Evolutionary conservation across 2,797 vertebrate species (phyloP), one percentile per base, ranked within the genome.

Genomic region (Hapalemur alaotrensis): DNA sequence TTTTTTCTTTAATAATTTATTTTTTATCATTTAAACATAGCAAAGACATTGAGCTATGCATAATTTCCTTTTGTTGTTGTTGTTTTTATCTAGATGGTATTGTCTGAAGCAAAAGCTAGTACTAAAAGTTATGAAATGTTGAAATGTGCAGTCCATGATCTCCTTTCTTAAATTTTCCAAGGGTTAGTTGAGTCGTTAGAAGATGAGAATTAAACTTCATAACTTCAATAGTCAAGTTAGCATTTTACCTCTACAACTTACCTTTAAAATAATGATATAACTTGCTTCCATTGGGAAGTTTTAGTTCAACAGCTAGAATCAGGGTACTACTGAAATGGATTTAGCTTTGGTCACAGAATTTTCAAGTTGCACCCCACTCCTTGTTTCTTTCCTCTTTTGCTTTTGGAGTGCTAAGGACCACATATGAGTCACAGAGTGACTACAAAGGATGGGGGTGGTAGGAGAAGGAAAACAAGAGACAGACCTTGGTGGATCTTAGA

Each of bases 1-100:
- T 38, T 57, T 95, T 38, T 86, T 79, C 28, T 90, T 95, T 81
- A 70, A 48, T 75, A 59, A 65, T 89, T 93, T 96, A 20, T 75
- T 57, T 57, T 57, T 57, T n/a, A 81, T 76, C n/a, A 54, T 79
- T 78, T 82, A 93, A 97, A 57, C 18, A 59, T 54, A 76, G 72
- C 52, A 59, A 93, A 79, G 28, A 72, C 70, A 59, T 82, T 72
- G 35, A 96, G 43, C 5, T 70, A 25, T 20, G 0, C 0, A 4
- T 82, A 32, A 7, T 69, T 84, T 30, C 22, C 32, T 76, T 80
- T 50, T 67, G 32, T 84, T 46, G 35, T 59, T 25, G 57, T 76
- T 63, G 25, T 76, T 82, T 87, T 73, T 93, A 52, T 95, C 43
- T 52, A 17, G 72, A 59, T 52, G 30, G 2, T 35, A 63, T 48